Evolutionary conservation across 2,888 invertebrate genomes (phyloP), one percentile per base, ranked within the genome.

Genomic region (Adelognathus sp.): DNA sequence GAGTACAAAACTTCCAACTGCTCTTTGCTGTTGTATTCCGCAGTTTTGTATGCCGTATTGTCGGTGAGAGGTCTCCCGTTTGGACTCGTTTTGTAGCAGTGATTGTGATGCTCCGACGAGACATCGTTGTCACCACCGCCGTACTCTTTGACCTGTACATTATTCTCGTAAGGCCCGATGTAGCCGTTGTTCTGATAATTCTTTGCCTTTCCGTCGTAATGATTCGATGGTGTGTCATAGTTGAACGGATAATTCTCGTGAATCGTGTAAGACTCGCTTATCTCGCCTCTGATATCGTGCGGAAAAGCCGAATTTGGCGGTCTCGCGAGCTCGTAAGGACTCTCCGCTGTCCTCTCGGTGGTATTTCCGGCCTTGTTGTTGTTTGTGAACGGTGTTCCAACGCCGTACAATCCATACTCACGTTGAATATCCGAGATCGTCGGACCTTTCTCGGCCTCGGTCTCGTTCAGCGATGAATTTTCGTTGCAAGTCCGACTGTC

Each of bases 1-100:
- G 90, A 89, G 81, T 92, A 92, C 14, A 92, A 83, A 44, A 92
- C 88, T 85, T 92, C 90, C 16, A 92, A 83, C 79, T 92, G 92
- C 58, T 92, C 92, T 63, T 88, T 89, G 73, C 89, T 89, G 56
- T 87, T 83, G 63, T 87, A 89, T 16, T 88, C 88, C 0, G 88
- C 83, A 2, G 80, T 81, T 80, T 88, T 88, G 79, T 89, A 89
- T 11, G 84, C 85, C 46, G 66, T 77, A 52, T 82, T 81, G 21
- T 88, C 87, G 58, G 87, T 84, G 9, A 69, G 64, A n/a, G 82
- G 75, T 46, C 83, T 83, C n/a, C 88, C 88, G 71, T 89, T 88
- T 1, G 88, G 85, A 82, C 87, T 88, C 24, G 84, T 80, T 80
- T 87, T 86, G 46, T 85, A 88, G 63, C 90, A 89, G 71, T 89